Percentiles rank a stretch among this genome's conserved stretches.
These are phyloP conservation scores for Terebella lapidaria DNA, from an alignment of 2,888 invertebrate genomes.

Conservation along the genomic window DNA sequence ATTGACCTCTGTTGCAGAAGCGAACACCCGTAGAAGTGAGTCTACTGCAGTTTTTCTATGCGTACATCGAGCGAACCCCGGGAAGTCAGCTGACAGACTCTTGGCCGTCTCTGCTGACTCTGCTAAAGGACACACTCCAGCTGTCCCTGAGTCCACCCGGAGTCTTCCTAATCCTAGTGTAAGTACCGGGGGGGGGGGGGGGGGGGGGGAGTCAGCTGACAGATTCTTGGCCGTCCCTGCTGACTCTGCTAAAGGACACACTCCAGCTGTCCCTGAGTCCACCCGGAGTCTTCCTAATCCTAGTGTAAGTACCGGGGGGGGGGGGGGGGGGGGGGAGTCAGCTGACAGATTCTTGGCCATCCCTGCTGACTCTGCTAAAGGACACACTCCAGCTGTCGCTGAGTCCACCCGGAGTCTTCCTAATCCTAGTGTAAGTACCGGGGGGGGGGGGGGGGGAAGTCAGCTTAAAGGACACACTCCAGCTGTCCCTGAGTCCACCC, in stretches of 20 bases:
- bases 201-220: not conserved
- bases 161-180: conserved; percentile 72
- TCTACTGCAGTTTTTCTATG: conserved; percentile 75
- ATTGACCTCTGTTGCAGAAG: conserved; percentile 45
- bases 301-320: conserved; percentile 64
- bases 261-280: conserved; percentile 64
- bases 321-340: no score
- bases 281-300: conserved; percentile 72
- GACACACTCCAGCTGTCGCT: conserved; percentile 65
- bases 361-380: conserved; percentile 68
- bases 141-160: conserved; percentile 67
- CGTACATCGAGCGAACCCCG: conserved; percentile 60
- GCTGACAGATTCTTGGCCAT: not conserved
- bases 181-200: no score
- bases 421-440: conserved; percentile 65
- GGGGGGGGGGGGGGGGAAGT: no score
- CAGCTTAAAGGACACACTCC: conserved; percentile 71
- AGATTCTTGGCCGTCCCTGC: conserved; percentile 56
- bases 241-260: conserved; percentile 72
- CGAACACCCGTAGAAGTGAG: conserved; percentile 67
- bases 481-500: conserved; percentile 63
- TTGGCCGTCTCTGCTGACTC: conserved; percentile 70
- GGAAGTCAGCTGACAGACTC: conserved; percentile 70
- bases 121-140: conserved; percentile 70
- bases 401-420: conserved; percentile 74